Base-by-base conservation (phyloP, 2,797 vertebrate genomes). In the Alcedo atthis region DNA sequence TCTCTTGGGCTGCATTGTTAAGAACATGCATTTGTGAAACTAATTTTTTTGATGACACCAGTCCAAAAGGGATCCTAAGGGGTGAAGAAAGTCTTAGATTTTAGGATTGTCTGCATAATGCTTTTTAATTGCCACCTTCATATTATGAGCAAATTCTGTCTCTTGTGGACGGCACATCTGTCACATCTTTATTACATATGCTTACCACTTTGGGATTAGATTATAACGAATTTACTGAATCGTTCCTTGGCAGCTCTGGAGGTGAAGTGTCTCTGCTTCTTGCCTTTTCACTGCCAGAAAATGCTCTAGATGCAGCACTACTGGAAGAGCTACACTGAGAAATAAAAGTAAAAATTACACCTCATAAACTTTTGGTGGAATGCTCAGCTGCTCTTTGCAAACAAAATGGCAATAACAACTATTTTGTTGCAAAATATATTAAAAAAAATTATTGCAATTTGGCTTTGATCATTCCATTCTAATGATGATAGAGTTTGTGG, bases 91-190 rank as follows among this genome's bases (percentile, higher is more conserved):
- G n/a, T 49, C 42, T 85, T 84, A 89, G 67, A 48, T 73, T 9
- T 82, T 67, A 81, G 87, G 82, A 61, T 70, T 81, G 86, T 93
- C 79, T 93, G 59, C 20, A 20, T 94, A 92, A 87, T 89, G 81
- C 61, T 92, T 97, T 93, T 92, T 86, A 80, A 90, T 96, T 95
- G 84, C 82, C 81, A 66, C 81, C 57, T 88, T 94, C 74, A 61
- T 89, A 83, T 67, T 33, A 10, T 80, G 70, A 89, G 88, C 79
- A 26, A 90, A 75, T 92, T 53, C 59, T 53, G 70, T 92, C 84
- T 70, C 63, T 84, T 37, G 92, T 85, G 90, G 88, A 70, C 48
- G 73, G 85, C 62, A 57, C 74, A 74, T 87, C 85, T 55, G 43
- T 77, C 85, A 82, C 45, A 69, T 88, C 91, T 85, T 77, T 90